Base-by-base conservation (phyloP, 30 jellyfish, hydroid and myxozoan species). In the Turritopsis dohrnii region DNA sequence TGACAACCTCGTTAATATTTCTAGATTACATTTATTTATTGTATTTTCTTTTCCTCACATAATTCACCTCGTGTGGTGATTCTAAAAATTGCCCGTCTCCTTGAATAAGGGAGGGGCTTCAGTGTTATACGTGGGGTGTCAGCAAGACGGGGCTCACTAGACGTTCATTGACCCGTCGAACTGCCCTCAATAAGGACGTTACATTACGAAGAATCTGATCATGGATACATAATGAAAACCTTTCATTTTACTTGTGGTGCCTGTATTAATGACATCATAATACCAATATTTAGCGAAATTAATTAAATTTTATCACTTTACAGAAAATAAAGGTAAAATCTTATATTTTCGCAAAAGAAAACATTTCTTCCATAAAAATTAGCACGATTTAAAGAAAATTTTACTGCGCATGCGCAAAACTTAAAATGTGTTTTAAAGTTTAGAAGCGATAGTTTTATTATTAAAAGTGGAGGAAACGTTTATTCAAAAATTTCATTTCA, bases 101-200 rank as follows among this genome's bases (percentile, higher is more conserved):
- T 60, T 22, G 23, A 5, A 8, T 22, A 52, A 30, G 53, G 85
- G 66, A 28, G 72, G 85, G 85, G 76, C 72, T 29, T 77, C 19
- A 0, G 71, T 77, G 85, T 77, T 77, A 66, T 29, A 77, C 0
- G 19, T 66, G 76, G 71, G 66, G 66, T 77, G 85, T 77, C 71
- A 77, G 85, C 85, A 77, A 29, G 85, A 77, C 85, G 85, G 85
- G 85, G 18, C 85, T 77, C 85, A 28, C 85, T 77, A 77, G 1
- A 77, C 85, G 85, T 19, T 77, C 85, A 77, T 29, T 22, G 85
- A 23, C 85, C 85, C 85, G 53, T 77, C 85, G n/a, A 77, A 77
- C 85, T 77, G 71, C 85, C 66, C 85, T 77, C 85, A 66, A 77
- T 77, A 77, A 77, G 85, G 85, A 77, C 85, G 85, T 77, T 77